Base-by-base conservation (phyloP, 2,888 invertebrate species). In the Andrena marginata region DNA sequence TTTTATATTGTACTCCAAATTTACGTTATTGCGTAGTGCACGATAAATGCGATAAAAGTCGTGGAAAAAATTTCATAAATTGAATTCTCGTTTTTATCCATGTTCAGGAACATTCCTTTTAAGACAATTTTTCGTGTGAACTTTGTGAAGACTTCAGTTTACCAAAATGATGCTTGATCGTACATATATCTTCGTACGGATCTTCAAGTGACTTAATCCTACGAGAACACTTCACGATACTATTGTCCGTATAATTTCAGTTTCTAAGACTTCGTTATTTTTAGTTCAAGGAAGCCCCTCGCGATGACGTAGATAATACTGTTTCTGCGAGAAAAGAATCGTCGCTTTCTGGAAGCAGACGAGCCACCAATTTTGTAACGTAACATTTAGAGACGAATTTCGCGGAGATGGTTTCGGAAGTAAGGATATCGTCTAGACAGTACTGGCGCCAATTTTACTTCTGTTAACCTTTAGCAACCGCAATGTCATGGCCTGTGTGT, bases 361-460 rank as follows among this genome's bases (percentile, higher is more conserved):
- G 23, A 42, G 23, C 13, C 31, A 48, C 16, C 49, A 60, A 48
- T n/a, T 60, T 68, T 42, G 63, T 33, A 7, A 62, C 48, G 80
- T 59, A 33, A 56, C 5, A 7, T n/a, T 74, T 51, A n/a, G 26
- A 63, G 23, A 63, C 51, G 5, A 3, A 2, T 13, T 85, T 87
- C 80, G 63, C 3, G 48, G 80, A 80, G 85, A 48, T 26, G 65
- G 48, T 62, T 78, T 64, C 67, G 20, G 31, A 76, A 85, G 84
- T 77, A 59, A 89, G 86, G 82, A 87, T 86, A 84, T 82, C 48
- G 48, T 77, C 60, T 80, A 87, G 87, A 87, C 85, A 63, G 42
- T 49, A 6, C 20, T 59, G 54, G 51, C 60, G 49, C 10, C 29
- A 54, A 31, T 65, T 76, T 78, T 63, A 84, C 76, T 83, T 78